A percentile compares a stretch with the other conserved stretches of the same genome.
These are phyloP conservation scores for Phenganax marumi DNA, from an alignment of 92 coral and sea anemone genomes.

Conservation along the genomic window DNA sequence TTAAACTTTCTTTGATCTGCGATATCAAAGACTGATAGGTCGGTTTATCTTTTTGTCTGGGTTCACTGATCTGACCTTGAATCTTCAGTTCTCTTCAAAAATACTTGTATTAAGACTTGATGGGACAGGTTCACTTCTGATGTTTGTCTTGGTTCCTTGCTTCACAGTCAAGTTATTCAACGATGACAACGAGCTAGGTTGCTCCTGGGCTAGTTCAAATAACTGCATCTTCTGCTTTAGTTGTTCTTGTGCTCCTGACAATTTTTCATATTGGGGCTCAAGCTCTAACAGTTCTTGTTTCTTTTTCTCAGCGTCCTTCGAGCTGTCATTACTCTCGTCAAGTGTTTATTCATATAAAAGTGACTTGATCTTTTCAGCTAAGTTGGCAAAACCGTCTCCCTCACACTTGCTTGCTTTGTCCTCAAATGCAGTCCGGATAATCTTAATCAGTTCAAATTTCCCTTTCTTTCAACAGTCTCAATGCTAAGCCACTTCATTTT, in stretches of 20 bases:
- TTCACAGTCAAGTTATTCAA: neutral
- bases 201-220: neutral
- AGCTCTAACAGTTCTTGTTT: constrained; percentile 17
- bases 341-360: neutral
- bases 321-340: neutral
- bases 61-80: constrained; percentile 57
- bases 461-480: neutral
- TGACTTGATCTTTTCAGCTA: neutral
- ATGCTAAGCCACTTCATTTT: constrained; percentile 16
- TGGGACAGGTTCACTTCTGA: constrained; percentile 5
- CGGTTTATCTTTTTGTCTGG: constrained; percentile 57
- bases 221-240: constrained; percentile 17
- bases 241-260: constrained; percentile 6
- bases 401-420: constrained; percentile 9
- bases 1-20: constrained; percentile 44
- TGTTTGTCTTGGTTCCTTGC: neutral
- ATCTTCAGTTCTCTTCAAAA: constrained; percentile 59
- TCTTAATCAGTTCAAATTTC: neutral
- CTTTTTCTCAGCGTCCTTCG: neutral
- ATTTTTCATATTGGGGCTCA: constrained; percentile 1
- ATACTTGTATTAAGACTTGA: constrained; percentile 41
- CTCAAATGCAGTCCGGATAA: constrained; percentile 4
- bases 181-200: neutral
- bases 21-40: constrained; percentile 58
- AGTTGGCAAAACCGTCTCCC: neutral